Base-by-base conservation (phyloP, 2,113 vertebrate genomes). In the Cryptotis parvus region DNA sequence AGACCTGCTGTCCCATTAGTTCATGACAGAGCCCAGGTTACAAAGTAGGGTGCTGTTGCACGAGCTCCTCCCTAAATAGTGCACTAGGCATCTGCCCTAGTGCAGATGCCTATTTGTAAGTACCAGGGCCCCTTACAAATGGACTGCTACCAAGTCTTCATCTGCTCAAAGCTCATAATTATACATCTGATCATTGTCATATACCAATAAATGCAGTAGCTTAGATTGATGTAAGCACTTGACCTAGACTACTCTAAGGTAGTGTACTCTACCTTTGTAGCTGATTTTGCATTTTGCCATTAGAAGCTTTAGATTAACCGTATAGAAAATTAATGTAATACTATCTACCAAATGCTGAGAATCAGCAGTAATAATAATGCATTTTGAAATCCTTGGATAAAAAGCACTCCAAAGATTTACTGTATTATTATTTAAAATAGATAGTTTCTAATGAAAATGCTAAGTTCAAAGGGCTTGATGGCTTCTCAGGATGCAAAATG, bases 391-490 rank as follows among this genome's bases (percentile, higher is more conserved):
- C 73, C 49, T 94, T 65, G 41, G 55, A 74, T 94, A 80, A 92
- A 95, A 95, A 87, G 89, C 92, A 55, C 77, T 73, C 70, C 33
- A 75, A 63, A 87, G 89, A 89, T 78, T 84, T 84, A 84, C 80
- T 16, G 80, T 85, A 84, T 94, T 74, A n/a, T 94, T 94, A 96
- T 91, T 94, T 84, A 93, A 95, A 96, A 94, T 95, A 92, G 87
- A 93, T 86, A 76, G 70, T 84, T 96, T 93, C 93, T 95, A 94
- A 95, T 96, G 91, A 93, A 94, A 95, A 96, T 84, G 89, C 49
- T 92, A 84, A 94, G 92, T 94, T 95, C 93, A 94, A 96, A 96
- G 92, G 80, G 79, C 72, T 87, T 76, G 89, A 92, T 93, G 91
- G 65, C 83, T 91, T 93, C 92, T 94, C 77, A 8, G 84, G 91